Conservation (phyloP, 1,140 invertebrate species). For the Papilio polytes region DNA sequence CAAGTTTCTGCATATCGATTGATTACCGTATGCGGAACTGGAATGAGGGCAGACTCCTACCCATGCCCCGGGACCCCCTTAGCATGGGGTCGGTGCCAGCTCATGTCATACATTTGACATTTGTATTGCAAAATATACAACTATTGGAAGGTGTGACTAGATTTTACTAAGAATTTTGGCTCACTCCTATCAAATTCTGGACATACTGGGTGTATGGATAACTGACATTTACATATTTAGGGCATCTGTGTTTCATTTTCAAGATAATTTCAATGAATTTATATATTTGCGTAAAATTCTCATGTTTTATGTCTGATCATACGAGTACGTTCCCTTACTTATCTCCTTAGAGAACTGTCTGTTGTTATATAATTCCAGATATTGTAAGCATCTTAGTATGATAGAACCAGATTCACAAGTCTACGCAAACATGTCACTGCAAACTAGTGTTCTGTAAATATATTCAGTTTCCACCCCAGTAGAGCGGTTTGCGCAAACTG, state of each 20-base stretch:
- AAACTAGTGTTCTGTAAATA: not conserved
- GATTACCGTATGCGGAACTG: slow-evolving; percentile 11
- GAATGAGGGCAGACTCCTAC: not conserved
- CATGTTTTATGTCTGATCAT: not conserved
- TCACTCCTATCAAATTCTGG: not conserved
- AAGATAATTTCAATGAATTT: not conserved
- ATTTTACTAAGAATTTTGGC: not conserved
- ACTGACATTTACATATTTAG: not conserved
- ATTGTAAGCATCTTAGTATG: not conserved
- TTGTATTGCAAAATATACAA: not conserved
- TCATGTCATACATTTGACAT: not conserved
- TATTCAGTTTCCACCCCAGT: slow-evolving; percentile 5
- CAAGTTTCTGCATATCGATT: not conserved
- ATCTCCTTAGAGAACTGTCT: no score
- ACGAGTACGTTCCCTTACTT: not conserved
- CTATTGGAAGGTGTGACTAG: not conserved
- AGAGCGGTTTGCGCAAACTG: not conserved
- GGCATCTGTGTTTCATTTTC: not conserved
- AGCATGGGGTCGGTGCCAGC: not conserved
- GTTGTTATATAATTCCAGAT: not conserved
- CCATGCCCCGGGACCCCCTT: not conserved
- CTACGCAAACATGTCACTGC: slow-evolving; percentile 2
- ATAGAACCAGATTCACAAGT: not conserved
- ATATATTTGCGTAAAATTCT: not conserved
- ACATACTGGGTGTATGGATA: not conserved